Conservation (phyloP, 2,888 invertebrate species). For the Catonia carolina region DNA sequence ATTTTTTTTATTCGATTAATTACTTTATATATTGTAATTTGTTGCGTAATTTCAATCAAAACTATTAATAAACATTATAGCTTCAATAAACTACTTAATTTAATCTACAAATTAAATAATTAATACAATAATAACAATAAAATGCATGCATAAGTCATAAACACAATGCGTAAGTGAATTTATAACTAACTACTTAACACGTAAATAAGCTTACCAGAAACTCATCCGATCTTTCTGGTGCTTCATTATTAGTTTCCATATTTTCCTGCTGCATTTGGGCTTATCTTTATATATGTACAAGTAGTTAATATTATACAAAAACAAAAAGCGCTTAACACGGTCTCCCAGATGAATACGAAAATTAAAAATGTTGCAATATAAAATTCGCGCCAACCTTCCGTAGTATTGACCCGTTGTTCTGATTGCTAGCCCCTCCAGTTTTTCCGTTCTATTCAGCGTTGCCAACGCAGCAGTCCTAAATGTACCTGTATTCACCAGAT, state of each 20-base stretch:
- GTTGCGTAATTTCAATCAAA: too few species aligned
- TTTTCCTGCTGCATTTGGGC: slow-evolving; percentile 4
- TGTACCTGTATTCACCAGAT: too few species aligned
- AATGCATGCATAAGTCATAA: too few species aligned
- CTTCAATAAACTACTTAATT: too few species aligned
- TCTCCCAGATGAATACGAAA: slow-evolving; percentile 3
- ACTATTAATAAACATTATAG: too few species aligned
- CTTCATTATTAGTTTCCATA: slow-evolving; percentile 10
- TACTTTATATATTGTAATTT: too few species aligned
- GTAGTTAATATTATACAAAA: not conserved
- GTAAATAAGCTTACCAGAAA: slow-evolving; percentile 3
- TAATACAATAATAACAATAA: too few species aligned
- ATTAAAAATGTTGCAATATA: slow-evolving; percentile 11
- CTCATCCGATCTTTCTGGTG: slow-evolving; percentile 10
- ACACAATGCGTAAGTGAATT: too few species aligned
- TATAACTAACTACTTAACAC: too few species aligned
- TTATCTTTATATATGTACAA: too few species aligned
- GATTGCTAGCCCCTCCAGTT: slow-evolving; percentile 9
- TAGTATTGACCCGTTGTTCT: slow-evolving; percentile 11
- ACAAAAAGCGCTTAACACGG: not conserved
- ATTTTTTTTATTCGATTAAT: too few species aligned
- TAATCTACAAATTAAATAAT: too few species aligned
- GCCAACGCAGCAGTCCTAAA: not conserved
- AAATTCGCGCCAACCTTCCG: slow-evolving; percentile 11
- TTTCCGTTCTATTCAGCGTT: not conserved